These are phyloP conservation scores for Cerastis rubricosa DNA, from an alignment of 2,888 invertebrate species.

Conservation along the genomic window DNA sequence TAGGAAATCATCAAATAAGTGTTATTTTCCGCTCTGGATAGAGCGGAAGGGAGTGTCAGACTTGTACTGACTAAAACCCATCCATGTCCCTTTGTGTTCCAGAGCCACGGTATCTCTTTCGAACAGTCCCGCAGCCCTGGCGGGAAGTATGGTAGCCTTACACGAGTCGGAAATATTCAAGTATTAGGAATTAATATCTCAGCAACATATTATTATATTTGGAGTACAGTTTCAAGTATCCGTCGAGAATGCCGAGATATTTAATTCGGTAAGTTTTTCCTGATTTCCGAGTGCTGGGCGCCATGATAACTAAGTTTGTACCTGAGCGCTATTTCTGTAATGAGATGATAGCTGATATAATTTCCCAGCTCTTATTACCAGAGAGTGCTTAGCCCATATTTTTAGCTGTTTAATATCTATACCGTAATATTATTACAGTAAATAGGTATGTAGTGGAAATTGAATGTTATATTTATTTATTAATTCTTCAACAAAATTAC, in stretches of 20 bases:
- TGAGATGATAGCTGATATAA: conserved; percentile 18
- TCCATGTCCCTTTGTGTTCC: too few relatives aligned
- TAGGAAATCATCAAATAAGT: too few relatives aligned
- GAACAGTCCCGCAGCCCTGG: too few relatives aligned
- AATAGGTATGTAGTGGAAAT: neutral
- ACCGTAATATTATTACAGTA: conserved; percentile 5
- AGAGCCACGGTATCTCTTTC: too few relatives aligned
- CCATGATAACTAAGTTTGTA: conserved; percentile 14
- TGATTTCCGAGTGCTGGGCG: neutral
- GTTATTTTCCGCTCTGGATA: too few relatives aligned
- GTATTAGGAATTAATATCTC: neutral
- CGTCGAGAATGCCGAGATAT: neutral
- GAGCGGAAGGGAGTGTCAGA: too few relatives aligned
- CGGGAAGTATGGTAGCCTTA: neutral
- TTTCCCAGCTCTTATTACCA: conserved; percentile 5
- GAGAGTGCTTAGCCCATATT: conserved; percentile 10
- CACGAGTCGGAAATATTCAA: neutral
- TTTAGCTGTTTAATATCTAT: conserved; percentile 8
- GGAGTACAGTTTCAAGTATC: neutral
- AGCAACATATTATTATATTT: neutral
- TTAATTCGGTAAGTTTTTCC: conserved; percentile 10
- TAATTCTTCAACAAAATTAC: too few relatives aligned
- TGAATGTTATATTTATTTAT: too few relatives aligned
- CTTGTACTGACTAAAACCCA: too few relatives aligned
- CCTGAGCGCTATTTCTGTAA: conserved; percentile 16